Conservation (phyloP, 2,113 vertebrate species). For the Poecilia latipinna region DNA sequence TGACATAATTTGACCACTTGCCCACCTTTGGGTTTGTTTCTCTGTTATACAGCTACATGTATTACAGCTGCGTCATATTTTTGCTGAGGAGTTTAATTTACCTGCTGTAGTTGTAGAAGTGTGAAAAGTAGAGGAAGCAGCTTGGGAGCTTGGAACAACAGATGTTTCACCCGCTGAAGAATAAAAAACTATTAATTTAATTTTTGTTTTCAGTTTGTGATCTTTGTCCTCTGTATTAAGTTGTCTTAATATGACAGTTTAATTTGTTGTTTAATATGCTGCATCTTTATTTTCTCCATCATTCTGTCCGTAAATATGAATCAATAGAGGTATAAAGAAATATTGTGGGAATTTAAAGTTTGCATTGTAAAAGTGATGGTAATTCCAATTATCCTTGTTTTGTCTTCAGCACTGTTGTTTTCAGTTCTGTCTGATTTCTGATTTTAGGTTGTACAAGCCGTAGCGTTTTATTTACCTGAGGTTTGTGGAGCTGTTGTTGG, state of each 20-base stretch:
- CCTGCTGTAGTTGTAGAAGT: background rate
- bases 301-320: background rate
- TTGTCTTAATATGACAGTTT: background rate
- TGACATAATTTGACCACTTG: background rate
- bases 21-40: background rate
- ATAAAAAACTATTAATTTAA: background rate
- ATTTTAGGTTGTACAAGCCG: background rate
- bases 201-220: background rate
- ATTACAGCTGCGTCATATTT: background rate
- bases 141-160: background rate
- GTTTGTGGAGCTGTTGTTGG: constrained; percentile 6
- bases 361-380: background rate
- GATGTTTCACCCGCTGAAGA: background rate
- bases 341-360: background rate
- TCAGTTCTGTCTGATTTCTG: background rate
- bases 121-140: too few relatives aligned
- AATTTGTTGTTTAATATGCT: background rate
- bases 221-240: background rate
- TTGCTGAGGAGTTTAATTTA: too few relatives aligned
- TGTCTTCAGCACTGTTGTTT: background rate
- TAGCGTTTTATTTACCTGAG: constrained; percentile 22
- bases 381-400: background rate
- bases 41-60: background rate
- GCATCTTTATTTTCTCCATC: background rate
- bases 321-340: background rate